These are phyloP conservation scores for Cryptops parisi DNA, from an alignment of 2,888 invertebrate species.

Conservation along the genomic window DNA sequence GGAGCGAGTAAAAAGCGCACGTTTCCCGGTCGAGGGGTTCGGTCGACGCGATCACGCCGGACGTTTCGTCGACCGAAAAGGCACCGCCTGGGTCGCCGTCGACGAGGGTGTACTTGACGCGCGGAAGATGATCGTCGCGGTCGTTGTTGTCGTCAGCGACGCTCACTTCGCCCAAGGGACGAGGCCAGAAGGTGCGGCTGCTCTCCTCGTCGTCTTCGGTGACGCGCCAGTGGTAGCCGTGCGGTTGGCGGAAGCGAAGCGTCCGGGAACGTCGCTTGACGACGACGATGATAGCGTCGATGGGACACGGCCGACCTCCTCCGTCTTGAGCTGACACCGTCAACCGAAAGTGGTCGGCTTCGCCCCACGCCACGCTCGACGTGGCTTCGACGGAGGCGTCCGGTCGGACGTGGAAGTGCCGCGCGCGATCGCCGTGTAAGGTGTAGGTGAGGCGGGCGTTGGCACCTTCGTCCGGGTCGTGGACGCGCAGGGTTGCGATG, in stretches of 20 bases:
- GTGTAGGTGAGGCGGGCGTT: constrained; percentile 50
- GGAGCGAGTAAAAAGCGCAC: constrained; percentile 56
- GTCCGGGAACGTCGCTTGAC: constrained; percentile 43
- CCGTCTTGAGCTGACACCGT: constrained; percentile 61
- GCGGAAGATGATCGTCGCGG: too few relatives aligned
- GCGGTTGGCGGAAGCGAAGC: constrained; percentile 52
- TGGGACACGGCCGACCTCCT: constrained; percentile 54
- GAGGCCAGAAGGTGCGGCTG: constrained; percentile 42
- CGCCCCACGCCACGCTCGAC: constrained; percentile 45
- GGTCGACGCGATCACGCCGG: constrained; percentile 61
- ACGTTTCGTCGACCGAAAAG: constrained; percentile 64
- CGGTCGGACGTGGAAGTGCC: constrained; percentile 62
- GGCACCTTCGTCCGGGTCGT: constrained; percentile 75
- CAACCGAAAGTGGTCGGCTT: constrained; percentile 54
- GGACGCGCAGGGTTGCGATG: constrained; percentile 49
- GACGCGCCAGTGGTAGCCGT: constrained; percentile 67
- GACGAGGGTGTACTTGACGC: constrained; percentile 56
- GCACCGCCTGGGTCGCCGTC: constrained; percentile 61
- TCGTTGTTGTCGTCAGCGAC: constrained; percentile 36
- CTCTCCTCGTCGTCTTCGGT: constrained; percentile 57
- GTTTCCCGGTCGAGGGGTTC: constrained; percentile 72
- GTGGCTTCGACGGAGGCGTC: constrained; percentile 59
- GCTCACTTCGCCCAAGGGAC: constrained; percentile 59
- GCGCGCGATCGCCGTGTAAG: constrained; percentile 59
- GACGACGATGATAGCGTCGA: constrained; percentile 52